Base-by-base conservation (phyloP, 1,140 invertebrate genomes). In the Diprion similis region DNA sequence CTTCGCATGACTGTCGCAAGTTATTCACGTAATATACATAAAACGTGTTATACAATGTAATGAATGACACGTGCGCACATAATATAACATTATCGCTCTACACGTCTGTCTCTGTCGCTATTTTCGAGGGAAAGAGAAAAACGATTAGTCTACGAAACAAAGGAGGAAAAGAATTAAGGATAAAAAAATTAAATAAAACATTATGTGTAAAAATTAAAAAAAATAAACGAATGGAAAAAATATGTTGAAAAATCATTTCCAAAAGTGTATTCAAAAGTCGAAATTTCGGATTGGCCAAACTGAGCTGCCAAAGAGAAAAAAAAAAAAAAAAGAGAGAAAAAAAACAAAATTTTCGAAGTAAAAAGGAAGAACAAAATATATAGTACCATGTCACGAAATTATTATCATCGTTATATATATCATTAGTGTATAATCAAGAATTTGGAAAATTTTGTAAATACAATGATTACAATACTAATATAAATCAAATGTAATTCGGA, bases 241-340 rank as follows among this genome's bases (percentile, higher is more conserved):
- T 1, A 37, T 37, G 24, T 37, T 37, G 24, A 37, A 59, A 59
- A 59, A 15, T 59, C 51, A 4, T 59, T 59, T 6, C 51, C n/a
- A 59, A 59, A 59, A 59, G n/a, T 59, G 9, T 59, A 59, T 59
- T 59, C 51, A 59, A 59, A 59, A 13, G 51, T 59, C 9, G 51
- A 59, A 59, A 17, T 59, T 59, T 59, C 51, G 51, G 51, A 59
- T 59, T 59, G 51, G 51, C 51, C 51, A 59, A 59, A 59, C n/a
- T 59, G 11, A 59, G 51, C 51, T 59, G 51, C 51, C 51, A 59
- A 59, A 59, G 8, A 59, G 9, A 59, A 59, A 59, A 17, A 59
- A 13, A 59, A 59, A 0, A 59, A 13, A 8, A 17, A 59, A 17
- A 59, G 7, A 59, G 9, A 59, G 8, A 11, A 8, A 59, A 59